Conservation (phyloP, 2,113 vertebrate genomes). For the Sylvia atricapilla region DNA sequence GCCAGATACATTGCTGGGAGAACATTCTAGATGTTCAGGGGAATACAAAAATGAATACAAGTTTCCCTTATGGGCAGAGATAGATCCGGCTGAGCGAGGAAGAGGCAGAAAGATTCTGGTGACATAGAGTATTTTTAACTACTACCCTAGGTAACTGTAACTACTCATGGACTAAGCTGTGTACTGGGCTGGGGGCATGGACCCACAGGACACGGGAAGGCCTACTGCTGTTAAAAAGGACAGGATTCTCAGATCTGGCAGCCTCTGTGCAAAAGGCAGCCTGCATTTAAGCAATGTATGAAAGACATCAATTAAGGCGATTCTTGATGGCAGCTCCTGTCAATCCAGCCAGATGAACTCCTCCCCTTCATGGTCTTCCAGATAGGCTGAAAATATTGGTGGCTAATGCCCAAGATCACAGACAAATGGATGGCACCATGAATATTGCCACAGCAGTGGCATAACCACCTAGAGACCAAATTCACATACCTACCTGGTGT, state of each 20-base stretch:
- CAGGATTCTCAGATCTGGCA: background rate
- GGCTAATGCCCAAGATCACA: background rate
- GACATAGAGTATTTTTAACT: background rate
- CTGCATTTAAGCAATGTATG: background rate
- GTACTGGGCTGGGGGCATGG: background rate
- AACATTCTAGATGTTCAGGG: background rate
- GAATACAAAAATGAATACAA: background rate
- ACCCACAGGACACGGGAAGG: background rate
- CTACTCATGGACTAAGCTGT: background rate
- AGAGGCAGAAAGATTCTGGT: background rate
- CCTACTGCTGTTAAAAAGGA: background rate
- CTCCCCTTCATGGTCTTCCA: background rate
- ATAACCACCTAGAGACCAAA: background rate
- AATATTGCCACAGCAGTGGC: background rate
- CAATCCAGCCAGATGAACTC: background rate
- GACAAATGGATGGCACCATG: background rate
- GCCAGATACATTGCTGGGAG: background rate
- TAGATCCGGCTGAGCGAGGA: background rate
- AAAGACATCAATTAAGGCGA: accelerated
- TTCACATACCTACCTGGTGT: background rate
- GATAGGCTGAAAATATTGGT: background rate
- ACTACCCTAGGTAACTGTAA: background rate
- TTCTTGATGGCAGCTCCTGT: background rate
- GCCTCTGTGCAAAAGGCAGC: background rate
- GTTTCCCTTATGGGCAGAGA: background rate